Evolutionary conservation across 2,113 vertebrate species (phyloP).

Genomic region (Tachycineta bicolor): DNA sequence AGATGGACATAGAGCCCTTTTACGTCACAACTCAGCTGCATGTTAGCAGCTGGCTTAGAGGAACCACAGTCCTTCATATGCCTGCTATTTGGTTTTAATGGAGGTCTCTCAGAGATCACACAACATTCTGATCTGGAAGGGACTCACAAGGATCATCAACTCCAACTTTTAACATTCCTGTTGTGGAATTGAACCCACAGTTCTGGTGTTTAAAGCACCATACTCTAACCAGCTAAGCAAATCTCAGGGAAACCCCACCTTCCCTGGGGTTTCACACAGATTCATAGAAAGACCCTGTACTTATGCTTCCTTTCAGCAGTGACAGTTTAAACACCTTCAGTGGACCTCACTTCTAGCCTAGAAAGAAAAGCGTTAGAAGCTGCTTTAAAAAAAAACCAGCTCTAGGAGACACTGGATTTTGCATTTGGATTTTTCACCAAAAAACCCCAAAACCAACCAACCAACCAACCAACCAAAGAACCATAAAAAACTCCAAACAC

Average conservation of each 20-base stretch:
- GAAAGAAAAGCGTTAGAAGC: neutral
- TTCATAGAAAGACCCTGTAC: neutral
- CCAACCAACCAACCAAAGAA: neutral
- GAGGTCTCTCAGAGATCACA: neutral
- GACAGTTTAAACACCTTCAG: neutral
- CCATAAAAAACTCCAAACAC: neutral
- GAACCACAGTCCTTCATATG: neutral
- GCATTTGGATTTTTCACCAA: neutral
- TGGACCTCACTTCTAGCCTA: neutral
- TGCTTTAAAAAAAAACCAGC: neutral
- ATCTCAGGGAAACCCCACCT: neutral
- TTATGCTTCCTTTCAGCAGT: neutral
- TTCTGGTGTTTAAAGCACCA: neutral
- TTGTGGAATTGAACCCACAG: neutral
- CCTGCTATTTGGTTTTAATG: neutral
- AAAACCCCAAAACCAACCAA: neutral
- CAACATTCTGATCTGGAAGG: neutral
- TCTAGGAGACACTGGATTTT: neutral
- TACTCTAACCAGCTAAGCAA: neutral
- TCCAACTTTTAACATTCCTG: neutral
- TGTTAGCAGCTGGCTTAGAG: neutral
- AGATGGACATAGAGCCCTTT: neutral
- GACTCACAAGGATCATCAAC: too few relatives aligned
- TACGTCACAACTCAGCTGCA: rapidly evolving
- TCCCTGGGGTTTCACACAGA: neutral